Conservation (phyloP, 1,140 invertebrate species). For the Liolophura sinensis region DNA sequence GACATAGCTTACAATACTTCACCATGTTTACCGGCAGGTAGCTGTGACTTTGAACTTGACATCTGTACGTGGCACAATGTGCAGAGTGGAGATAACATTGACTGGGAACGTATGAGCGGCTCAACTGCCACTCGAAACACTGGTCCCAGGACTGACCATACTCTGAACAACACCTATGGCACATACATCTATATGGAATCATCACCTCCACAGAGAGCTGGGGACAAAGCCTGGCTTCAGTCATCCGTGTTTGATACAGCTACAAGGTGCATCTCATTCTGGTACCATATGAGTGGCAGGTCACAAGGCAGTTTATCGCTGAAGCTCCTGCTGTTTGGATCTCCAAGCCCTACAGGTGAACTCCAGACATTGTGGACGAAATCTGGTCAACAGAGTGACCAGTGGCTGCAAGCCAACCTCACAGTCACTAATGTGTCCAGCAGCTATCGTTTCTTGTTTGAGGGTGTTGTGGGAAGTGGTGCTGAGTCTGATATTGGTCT, state of each 20-base stretch:
- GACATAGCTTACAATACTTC: constrained; percentile 23
- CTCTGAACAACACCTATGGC: constrained; percentile 33
- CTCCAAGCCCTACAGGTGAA: not conserved
- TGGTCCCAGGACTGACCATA: constrained; percentile 50
- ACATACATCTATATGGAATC: constrained; percentile 52
- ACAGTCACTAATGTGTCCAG: not conserved
- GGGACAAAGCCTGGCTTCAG: constrained; percentile 40
- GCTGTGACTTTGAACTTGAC: constrained; percentile 51
- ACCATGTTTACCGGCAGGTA: constrained; percentile 28
- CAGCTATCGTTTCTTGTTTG: constrained; percentile 33
- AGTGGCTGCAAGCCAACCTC: constrained; percentile 9
- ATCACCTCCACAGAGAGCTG: constrained; percentile 31
- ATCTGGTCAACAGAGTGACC: constrained; percentile 9
- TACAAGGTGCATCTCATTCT: constrained; percentile 63
- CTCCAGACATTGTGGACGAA: not conserved
- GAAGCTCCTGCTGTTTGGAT: not conserved
- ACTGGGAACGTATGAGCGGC: constrained; percentile 42
- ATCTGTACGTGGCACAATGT: constrained; percentile 45
- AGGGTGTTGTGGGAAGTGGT: constrained; percentile 32
- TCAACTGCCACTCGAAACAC: constrained; percentile 29
- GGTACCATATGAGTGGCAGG: constrained; percentile 75
- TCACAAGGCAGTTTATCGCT: not conserved
- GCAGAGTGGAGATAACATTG: constrained; percentile 37
- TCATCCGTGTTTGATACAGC: constrained; percentile 31
- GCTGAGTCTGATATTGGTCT: constrained; percentile 43